phyloP scores from a whole-genome alignment of 2,797 vertebrate species.

The Tarsius wallacei region DNA sequence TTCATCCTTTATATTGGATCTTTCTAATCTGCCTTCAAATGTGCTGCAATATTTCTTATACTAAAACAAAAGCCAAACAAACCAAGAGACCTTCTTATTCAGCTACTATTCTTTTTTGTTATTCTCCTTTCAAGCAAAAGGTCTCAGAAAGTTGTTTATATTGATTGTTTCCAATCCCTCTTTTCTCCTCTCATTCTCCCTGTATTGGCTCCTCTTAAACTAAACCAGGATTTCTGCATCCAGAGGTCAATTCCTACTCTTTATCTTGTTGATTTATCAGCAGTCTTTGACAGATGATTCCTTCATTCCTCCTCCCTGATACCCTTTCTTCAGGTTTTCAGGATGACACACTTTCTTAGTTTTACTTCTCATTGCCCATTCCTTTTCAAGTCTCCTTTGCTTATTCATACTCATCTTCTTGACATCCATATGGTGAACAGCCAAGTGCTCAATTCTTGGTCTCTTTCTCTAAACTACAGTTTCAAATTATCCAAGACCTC shows the following conservation, averaged over 20 bases:
- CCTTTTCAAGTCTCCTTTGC: neutral
- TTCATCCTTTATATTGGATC: neutral
- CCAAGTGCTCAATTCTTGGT: neutral
- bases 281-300: neutral
- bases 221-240: neutral
- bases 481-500: neutral
- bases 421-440: neutral
- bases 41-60: neutral
- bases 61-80: slow-evolving; percentile 24
- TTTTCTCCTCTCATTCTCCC: neutral
- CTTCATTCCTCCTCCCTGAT: too few species aligned
- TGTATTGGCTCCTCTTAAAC: neutral
- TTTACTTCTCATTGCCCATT: neutral
- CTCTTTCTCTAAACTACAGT: neutral
- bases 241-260: neutral
- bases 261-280: neutral
- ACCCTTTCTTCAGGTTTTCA: neutral
- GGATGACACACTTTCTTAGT: neutral
- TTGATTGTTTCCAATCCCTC: neutral
- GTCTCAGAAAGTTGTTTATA: neutral
- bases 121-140: neutral
- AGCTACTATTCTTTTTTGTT: neutral
- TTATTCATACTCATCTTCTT: neutral
- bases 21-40: slow-evolving; percentile 26
- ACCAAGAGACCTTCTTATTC: neutral